Evolutionary conservation across 2,113 vertebrate genomes (phyloP).

Genomic region (Poeciliopsis prolifica): DNA sequence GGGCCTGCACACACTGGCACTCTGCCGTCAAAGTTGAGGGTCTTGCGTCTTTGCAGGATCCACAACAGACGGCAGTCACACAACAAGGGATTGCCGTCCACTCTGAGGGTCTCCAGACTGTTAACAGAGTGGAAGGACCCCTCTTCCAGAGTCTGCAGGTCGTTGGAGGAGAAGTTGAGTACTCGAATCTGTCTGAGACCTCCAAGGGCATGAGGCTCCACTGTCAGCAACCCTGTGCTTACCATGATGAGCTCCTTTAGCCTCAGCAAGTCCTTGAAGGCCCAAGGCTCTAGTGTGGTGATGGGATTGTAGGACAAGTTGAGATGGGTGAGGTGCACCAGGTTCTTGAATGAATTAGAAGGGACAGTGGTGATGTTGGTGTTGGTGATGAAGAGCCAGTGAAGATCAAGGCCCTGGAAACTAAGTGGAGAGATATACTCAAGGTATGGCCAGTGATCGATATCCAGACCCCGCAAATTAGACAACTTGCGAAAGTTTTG

Average conservation of each 20-base stretch:
- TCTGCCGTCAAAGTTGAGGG: conserved; percentile 93
- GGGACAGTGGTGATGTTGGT: conserved; percentile 94
- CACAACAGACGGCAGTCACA: conserved; percentile 98
- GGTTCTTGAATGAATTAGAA: conserved; percentile 87
- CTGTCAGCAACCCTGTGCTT: conserved; percentile 84
- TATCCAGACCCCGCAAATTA: conserved; percentile 89
- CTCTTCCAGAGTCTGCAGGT: conserved; percentile 93
- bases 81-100: conserved; percentile 94
- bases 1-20: conserved; percentile 91
- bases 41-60: conserved; percentile 94
- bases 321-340: conserved; percentile 89
- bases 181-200: conserved; percentile 94
- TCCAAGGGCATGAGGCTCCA: conserved; percentile 89
- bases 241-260: conserved; percentile 96
- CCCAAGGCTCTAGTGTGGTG: conserved; percentile 87
- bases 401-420: conserved; percentile 93
- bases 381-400: conserved; percentile 93
- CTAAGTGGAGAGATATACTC: conserved; percentile 90
- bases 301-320: conserved; percentile 98
- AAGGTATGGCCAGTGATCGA: conserved; percentile 91
- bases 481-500: conserved; percentile 91
- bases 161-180: conserved; percentile 93
- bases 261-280: conserved; percentile 92
- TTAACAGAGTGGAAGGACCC: conserved; percentile 94
- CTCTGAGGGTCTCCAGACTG: conserved; percentile 93